Evolutionary conservation across 2,797 vertebrate species (phyloP).

Genomic region (Ctenopoma multispine): DNA sequence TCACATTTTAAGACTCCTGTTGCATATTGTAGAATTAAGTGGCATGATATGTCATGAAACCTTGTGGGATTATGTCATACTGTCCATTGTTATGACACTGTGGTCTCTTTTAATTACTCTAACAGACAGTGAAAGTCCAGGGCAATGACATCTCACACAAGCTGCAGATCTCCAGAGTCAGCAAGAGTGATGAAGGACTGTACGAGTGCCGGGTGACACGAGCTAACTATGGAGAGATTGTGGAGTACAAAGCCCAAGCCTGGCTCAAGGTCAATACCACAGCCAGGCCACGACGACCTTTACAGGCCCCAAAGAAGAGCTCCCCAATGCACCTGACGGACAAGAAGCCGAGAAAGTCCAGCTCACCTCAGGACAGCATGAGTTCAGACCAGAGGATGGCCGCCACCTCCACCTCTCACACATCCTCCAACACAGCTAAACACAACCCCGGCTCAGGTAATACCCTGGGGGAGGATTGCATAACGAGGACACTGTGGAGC

Average conservation of each 20-base stretch:
- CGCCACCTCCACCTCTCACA: slow-evolving; percentile 90
- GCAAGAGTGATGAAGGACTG: slow-evolving; percentile 93
- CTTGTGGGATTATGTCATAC: not conserved
- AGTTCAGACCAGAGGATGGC: slow-evolving; percentile 87
- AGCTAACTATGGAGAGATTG: slow-evolving; percentile 93
- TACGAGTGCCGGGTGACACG: slow-evolving; percentile 95
- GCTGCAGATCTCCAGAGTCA: slow-evolving; percentile 94
- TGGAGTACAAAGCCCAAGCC: slow-evolving; percentile 94
- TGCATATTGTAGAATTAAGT: not conserved
- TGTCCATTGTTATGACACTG: slow-evolving; percentile 21
- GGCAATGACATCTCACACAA: slow-evolving; percentile 98
- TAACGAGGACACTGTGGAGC: slow-evolving; percentile 21
- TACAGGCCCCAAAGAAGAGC: slow-evolving; percentile 86
- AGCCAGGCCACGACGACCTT: slow-evolving; percentile 87
- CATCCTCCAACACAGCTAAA: slow-evolving; percentile 90
- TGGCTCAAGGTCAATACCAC: slow-evolving; percentile 92
- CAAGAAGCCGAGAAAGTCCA: slow-evolving; percentile 91
- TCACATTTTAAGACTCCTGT: not conserved
- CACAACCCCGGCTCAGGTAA: slow-evolving; percentile 95
- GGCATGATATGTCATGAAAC: not conserved
- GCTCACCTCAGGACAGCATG: slow-evolving; percentile 86
- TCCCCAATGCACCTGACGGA: slow-evolving; percentile 94
- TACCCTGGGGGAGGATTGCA: slow-evolving; percentile 33
- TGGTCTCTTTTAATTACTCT: slow-evolving; percentile 49
- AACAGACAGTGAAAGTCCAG: slow-evolving; percentile 97